These are phyloP conservation scores for Ectemnius lituratus DNA, from an alignment of 2,888 invertebrate species.

Conservation along the genomic window DNA sequence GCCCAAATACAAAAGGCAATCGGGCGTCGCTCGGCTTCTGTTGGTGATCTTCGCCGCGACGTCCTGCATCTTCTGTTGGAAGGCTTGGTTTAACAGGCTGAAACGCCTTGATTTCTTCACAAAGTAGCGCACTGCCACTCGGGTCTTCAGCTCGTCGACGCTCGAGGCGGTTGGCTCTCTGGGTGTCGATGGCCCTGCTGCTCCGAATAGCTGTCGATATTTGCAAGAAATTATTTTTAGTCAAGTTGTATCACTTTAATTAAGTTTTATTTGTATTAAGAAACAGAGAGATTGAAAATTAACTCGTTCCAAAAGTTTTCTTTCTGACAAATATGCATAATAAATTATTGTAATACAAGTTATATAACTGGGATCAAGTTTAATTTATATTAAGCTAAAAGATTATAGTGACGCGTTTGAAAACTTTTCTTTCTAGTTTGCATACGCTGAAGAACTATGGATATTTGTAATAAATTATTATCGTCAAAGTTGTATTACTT, in stretches of 20 bases:
- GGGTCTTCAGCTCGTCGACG: neutral
- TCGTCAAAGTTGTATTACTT: neutral
- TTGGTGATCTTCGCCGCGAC: neutral
- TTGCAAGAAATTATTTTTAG: neutral
- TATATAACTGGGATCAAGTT: no score
- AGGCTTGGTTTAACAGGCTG: neutral
- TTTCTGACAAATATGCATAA: no score
- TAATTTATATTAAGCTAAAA: no score
- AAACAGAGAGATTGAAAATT: no score
- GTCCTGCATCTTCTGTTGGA: neutral
- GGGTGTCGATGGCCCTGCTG: neutral
- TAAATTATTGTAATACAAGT: no score
- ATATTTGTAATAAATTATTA: neutral
- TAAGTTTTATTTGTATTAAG: no score
- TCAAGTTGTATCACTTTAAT: no score
- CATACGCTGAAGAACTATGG: neutral
- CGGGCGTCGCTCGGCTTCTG: neutral
- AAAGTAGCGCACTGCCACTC: slow-evolving; percentile 30
- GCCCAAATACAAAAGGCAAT: slow-evolving; percentile 30
- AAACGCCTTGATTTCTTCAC: slow-evolving; percentile 33
- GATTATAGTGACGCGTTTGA: no score
- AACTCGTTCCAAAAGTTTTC: no score
- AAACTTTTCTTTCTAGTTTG: no score
- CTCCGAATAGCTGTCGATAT: neutral
- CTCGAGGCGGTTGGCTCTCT: neutral